Base-by-base conservation (phyloP, 2,113 vertebrate genomes). In the Enhydra lutris region DNA sequence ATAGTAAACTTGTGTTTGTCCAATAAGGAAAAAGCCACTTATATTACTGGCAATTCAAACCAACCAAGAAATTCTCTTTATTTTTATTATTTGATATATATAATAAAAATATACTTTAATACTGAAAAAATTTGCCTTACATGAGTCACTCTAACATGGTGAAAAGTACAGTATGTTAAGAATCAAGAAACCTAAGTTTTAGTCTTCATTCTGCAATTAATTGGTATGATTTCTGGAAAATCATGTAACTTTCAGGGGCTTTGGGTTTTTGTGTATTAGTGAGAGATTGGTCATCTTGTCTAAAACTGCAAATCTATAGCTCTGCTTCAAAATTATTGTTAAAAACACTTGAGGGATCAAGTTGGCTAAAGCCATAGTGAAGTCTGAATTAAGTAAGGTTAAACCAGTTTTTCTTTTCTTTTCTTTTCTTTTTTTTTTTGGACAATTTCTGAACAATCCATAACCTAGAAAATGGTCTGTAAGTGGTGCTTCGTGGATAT, bases 31-130 rank as follows among this genome's bases (percentile, higher is more conserved):
- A 26, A 86, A 83, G 11, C 34, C 57, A 78, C 59, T 87, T 91
- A 80, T 79, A 83, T 61, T 67, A 67, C n/a, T 93, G 57, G n/a
- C 61, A 93, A 85, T 55, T 97, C 69, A 93, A 95, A 96, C n/a
- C 18, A 93, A 92, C 20, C 3, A 92, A 88, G 31, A 45, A 57
- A 86, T 63, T 94, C 18, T 47, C 24, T 76, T 91, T 88, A 81
- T 92, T 96, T 95, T 91, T 85, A 88, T 78, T 94, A 82, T 91
- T 97, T 34, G 89, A 52, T 79, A 95, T 6, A 52, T n/a, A 42
- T 50, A 97, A 80, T 47, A 36, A 79, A 94, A 82, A 29, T 42
- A 78, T 65, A 93, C 57, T 95, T 47, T 84, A 95, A 45, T 83
- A 69, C 67, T 55, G 57, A 63, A 93, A 87, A 85, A 95, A 45